These are phyloP conservation scores for honey bee (Apis mellifera) DNA, from an alignment of 1,140 invertebrate species.

Conservation along the genomic window DNA sequence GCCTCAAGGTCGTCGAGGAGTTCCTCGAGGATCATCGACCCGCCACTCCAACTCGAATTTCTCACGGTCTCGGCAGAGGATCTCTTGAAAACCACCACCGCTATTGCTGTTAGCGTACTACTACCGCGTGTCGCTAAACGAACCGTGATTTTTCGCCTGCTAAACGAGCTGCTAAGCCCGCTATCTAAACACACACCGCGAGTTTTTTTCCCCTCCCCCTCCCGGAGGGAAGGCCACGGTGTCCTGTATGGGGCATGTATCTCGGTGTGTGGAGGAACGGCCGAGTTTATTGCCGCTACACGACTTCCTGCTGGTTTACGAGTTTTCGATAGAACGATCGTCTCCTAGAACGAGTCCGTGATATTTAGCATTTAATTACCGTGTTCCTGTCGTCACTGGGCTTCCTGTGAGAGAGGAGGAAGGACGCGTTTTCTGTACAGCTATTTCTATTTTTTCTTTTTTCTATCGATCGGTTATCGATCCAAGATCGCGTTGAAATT, in stretches of 20 bases:
- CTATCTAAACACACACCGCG: constrained; percentile 57
- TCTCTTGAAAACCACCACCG: constrained; percentile 39
- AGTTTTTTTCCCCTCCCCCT: constrained; percentile 1
- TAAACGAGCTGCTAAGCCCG: constrained; percentile 24
- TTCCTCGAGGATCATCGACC: constrained; percentile 59
- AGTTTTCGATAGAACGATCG: constrained; percentile 25
- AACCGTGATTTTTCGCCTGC: constrained; percentile 32
- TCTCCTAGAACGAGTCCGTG: not conserved
- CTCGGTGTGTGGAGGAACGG: constrained; percentile 10
- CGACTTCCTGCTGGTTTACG: constrained; percentile 40
- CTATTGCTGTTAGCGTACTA: no score
- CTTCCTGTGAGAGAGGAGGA: not conserved
- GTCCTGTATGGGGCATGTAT: constrained; percentile 20
- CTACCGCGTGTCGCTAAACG: constrained; percentile 31
- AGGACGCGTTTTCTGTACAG: not conserved
- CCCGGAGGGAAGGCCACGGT: constrained; percentile 12
- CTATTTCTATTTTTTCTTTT: not conserved
- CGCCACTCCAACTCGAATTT: constrained; percentile 34
- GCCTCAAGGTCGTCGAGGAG: constrained; percentile 48
- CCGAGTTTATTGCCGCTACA: constrained; percentile 33
- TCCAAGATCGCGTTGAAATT: no score
- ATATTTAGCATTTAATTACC: not conserved
- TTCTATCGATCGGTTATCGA: no score
- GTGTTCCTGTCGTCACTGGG: not conserved
- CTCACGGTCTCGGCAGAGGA: constrained; percentile 43